phyloP scores from a whole-genome alignment of 2,888 invertebrate genomes.

The Mayetiola destructor region DNA sequence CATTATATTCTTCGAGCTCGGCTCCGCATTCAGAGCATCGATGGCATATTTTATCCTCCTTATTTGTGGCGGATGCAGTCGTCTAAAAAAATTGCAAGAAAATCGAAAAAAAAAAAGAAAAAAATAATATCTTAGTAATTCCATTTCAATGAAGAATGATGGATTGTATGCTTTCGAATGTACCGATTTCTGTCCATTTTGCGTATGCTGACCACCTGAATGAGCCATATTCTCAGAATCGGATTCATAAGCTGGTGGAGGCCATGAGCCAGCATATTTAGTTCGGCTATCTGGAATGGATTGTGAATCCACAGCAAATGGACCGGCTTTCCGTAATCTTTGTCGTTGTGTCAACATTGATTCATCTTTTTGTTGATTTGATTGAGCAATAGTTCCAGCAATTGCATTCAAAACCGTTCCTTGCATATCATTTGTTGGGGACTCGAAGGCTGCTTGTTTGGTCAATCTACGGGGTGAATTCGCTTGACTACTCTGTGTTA shows the following conservation, averaged over 20 bases:
- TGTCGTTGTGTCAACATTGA: conserved; percentile 38
- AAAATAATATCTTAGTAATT: background rate
- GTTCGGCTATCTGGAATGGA: conserved; percentile 38
- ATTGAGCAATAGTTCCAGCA: conserved; percentile 20
- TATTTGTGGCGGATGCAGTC: background rate
- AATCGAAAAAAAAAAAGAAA: background rate
- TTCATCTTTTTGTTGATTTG: conserved; percentile 23
- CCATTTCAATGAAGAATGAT: background rate
- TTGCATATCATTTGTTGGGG: conserved; percentile 39
- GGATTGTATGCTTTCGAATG: no score
- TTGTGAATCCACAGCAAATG: conserved; percentile 41
- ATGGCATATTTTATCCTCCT: conserved; percentile 38
- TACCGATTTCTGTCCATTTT: background rate
- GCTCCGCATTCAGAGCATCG: conserved; percentile 77
- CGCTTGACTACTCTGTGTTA: conserved; percentile 36
- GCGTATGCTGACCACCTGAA: no score
- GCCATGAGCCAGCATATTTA: conserved; percentile 41
- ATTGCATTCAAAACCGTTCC: conserved; percentile 30
- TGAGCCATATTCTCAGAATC: conserved; percentile 26
- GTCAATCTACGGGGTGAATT: conserved; percentile 50
- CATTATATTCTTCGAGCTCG: conserved; percentile 80
- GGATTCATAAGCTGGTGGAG: conserved; percentile 32
- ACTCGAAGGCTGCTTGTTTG: conserved; percentile 57
- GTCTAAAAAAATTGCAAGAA: background rate
- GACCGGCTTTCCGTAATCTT: conserved; percentile 39